Evolutionary conservation across 2,888 invertebrate species (phyloP), one percentile per base, ranked within the genome.

Genomic region (Pegoplata infirma): DNA sequence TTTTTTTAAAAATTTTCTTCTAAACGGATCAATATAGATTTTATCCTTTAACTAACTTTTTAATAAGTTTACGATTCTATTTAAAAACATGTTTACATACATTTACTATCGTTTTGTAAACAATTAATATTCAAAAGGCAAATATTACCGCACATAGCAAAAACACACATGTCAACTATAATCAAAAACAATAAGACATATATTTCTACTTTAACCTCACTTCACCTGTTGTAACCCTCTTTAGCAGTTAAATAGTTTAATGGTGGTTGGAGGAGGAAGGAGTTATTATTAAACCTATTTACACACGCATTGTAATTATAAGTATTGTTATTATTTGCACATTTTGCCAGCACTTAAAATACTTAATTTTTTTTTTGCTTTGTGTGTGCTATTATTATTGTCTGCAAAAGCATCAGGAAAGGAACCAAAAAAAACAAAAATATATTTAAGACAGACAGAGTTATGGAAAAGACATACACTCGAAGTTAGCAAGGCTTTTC

Each of bases 321-420:
- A 82, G 81, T 76, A 81, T 84, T 84, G 83, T 84, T 86, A 86
- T 86, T 86, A 87, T 87, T 87, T 87, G 85, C 86, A 84, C 87
- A 85, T 85, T 86, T 86, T 80, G 82, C 73, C 66, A 80, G 80
- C 83, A 83, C 77, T 84, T 83, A 80, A 81, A 67, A 66, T 32
- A 66, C 59, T 36, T 77, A n/a, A 25, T 80, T 64, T 23, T 49
- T 58, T 46, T 53, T 49, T 47, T 49, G 12, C n/a, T 44, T 40
- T 32, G 49, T 17, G 46, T 58, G 28, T 69, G 28, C n/a, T 53
- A 55, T 71, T 56, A 68, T 25, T 51, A 51, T 64, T 76, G 75
- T 76, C 75, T 76, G 16, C 10, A 21, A 51, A 19, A 49, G 59
- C 71, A 71, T 66, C 61, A 36, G 56, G 23, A 53, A 21, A n/a